Evolutionary conservation across 2,888 invertebrate species (phyloP), one percentile per base, ranked within the genome.

Genomic region (Tetropium fuscum): DNA sequence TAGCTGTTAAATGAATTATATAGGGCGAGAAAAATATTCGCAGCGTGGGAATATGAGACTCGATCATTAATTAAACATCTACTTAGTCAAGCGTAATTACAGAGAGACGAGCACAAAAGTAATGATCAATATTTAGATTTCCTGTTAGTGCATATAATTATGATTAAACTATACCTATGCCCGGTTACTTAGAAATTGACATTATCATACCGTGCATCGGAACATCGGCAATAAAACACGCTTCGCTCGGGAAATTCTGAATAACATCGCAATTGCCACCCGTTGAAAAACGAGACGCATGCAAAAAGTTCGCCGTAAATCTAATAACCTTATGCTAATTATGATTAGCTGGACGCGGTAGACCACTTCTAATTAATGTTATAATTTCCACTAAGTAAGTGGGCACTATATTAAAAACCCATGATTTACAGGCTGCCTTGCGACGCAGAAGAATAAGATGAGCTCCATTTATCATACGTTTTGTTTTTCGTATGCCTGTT

Each of bases 371-470:
- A 34, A 34, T 34, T 34, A 34, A 15, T 13, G 34, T 34, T 13
- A 34, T 34, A 13, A 34, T 15, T 34, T 34, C 13, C 15, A 34
- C 34, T 34, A 34, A 34, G 34, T 34, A 30, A 30, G 34, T 34
- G n/a, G n/a, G n/a, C n/a, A 34, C 34, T 34, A 13, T 15, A 34
- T 34, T 34, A 34, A 34, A 34, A 5, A 15, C 34, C 5, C 11
- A 34, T 34, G 34, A 13, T 13, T 34, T 34, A 13, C 15, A 34
- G 6, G 13, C n/a, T n/a, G n/a, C n/a, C n/a, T n/a, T n/a, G n/a
- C n/a, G n/a, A n/a, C n/a, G n/a, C n/a, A n/a, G n/a, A n/a, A n/a
- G n/a, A n/a, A n/a, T n/a, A n/a, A n/a, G n/a, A n/a, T n/a, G n/a
- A n/a, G n/a, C n/a, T n/a, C n/a, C n/a, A n/a, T n/a, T n/a, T n/a